Conservation (phyloP, 2,888 invertebrate genomes). For the Sarcophaga rosellei region DNA sequence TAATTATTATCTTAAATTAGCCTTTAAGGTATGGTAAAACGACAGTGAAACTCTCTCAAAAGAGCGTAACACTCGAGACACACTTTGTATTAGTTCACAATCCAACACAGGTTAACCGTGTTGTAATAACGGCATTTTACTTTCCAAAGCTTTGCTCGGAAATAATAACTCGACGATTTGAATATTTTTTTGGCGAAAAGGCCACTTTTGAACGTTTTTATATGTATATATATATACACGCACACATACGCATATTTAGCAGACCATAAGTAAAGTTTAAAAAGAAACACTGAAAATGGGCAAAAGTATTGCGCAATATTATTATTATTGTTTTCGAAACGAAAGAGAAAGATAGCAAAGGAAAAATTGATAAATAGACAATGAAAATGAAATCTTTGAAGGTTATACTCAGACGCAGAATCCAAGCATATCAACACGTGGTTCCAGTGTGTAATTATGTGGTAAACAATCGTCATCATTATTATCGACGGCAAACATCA, state of each 20-base stretch:
- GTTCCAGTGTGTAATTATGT: slow-evolving; percentile 71
- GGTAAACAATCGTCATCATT: slow-evolving; percentile 64
- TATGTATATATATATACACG: neutral
- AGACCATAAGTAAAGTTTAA: neutral
- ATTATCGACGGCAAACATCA: slow-evolving; percentile 14
- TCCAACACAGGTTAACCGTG: slow-evolving; percentile 42
- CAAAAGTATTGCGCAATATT: slow-evolving; percentile 6
- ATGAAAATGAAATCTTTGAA: slow-evolving; percentile 53
- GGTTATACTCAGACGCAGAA: slow-evolving; percentile 77
- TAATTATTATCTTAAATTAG: neutral
- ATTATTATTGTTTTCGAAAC: neutral
- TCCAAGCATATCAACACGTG: slow-evolving; percentile 81
- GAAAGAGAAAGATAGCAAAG: neutral
- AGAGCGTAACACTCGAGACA: neutral
- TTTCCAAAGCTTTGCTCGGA: neutral
- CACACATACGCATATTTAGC: neutral
- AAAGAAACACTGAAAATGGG: neutral
- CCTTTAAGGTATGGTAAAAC: neutral
- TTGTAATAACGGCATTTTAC: slow-evolving; percentile 42
- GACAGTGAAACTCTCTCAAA: slow-evolving; percentile 26
- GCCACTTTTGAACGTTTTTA: neutral
- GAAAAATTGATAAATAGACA: slow-evolving; percentile 2
- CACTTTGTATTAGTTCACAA: slow-evolving; percentile 44
- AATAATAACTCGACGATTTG: neutral
- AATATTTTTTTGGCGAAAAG: neutral